Base-by-base conservation (phyloP, 1,140 invertebrate species). In the Drosophila setifemur region DNA sequence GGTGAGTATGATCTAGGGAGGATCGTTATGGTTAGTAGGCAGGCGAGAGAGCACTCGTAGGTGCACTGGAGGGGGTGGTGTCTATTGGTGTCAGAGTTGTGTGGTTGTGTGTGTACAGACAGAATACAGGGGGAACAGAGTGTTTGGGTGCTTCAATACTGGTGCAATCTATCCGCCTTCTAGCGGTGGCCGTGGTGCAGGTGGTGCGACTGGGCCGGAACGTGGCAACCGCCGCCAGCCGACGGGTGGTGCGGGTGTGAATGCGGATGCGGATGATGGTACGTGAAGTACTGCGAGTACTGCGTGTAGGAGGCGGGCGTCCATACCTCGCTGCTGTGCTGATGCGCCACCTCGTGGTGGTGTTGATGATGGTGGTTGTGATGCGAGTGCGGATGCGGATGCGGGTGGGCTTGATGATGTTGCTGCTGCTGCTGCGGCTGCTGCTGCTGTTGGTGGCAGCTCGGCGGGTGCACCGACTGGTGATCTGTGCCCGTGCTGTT, bases 221-320 rank as follows among this genome's bases (percentile, higher is more conserved):
- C 45, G 48, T 61, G 52, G 66, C 52, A 37, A 52, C 49, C 40
- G 75, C 70, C 69, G 64, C 49, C 57, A 54, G 78, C 77, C 64
- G 77, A 25, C 48, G 54, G 29, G 53, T 88, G 83, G 48, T 81
- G 71, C 53, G 71, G 52, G 64, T 86, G 82, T 29, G 69, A 70
- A 40, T 77, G 74, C 26, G 68, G 60, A 55, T 77, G 83, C 53
- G 73, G 64, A 58, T 88, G 85, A 79, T 90, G 87, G 68, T 90
- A 90, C 55, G 87, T 82, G 50, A 90, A 90, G 79, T 90, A 90
- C 71, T 90, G 89, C 81, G 88, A 89, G 67, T 90, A 90, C 70
- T 87, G 89, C 68, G 89, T 76, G 70, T 91, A 91, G 55, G 88
- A 82, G 68, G 91, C 90, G 26, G 91, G 91, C 76, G 90, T 89